These are phyloP conservation scores for Melitaea athalia DNA, from an alignment of 2,888 invertebrate genomes.

Conservation along the genomic window DNA sequence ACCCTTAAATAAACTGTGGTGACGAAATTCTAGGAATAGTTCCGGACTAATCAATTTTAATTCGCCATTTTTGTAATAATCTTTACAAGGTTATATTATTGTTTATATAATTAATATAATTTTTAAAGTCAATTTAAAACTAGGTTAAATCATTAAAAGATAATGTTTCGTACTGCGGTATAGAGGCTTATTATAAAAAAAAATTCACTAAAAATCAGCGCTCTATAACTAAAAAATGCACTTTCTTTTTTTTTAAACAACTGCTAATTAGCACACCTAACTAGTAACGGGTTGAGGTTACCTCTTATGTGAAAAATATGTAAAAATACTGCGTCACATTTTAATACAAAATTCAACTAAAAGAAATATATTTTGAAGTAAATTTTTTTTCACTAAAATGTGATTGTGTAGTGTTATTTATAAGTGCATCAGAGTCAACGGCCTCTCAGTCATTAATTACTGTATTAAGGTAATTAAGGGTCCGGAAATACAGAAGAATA, in stretches of 20 bases:
- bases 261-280: slow-evolving; percentile 20
- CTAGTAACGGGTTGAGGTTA: slow-evolving; percentile 13
- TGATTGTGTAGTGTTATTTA: neutral
- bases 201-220: slow-evolving; percentile 19
- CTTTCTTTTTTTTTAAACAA: slow-evolving; percentile 17
- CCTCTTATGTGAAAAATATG: neutral
- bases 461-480: too few relatives aligned
- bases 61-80: too few relatives aligned
- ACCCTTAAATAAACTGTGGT: too few relatives aligned
- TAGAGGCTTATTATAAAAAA: slow-evolving; percentile 23
- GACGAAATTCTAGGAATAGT: too few relatives aligned
- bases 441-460: too few relatives aligned
- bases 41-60: neutral
- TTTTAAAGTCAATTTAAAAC: neutral
- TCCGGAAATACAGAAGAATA: too few relatives aligned
- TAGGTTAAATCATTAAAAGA: slow-evolving; percentile 30
- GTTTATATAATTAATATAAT: slow-evolving; percentile 1
- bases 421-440: neutral
- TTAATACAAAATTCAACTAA: neutral
- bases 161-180: slow-evolving; percentile 27
- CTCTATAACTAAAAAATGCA: slow-evolving; percentile 14
- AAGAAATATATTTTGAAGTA: too few relatives aligned
- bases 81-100: neutral
- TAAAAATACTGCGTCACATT: neutral
- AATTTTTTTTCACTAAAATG: too few relatives aligned